Base-by-base conservation (phyloP, 2,113 vertebrate genomes). In the Manacus vitellinus region DNA sequence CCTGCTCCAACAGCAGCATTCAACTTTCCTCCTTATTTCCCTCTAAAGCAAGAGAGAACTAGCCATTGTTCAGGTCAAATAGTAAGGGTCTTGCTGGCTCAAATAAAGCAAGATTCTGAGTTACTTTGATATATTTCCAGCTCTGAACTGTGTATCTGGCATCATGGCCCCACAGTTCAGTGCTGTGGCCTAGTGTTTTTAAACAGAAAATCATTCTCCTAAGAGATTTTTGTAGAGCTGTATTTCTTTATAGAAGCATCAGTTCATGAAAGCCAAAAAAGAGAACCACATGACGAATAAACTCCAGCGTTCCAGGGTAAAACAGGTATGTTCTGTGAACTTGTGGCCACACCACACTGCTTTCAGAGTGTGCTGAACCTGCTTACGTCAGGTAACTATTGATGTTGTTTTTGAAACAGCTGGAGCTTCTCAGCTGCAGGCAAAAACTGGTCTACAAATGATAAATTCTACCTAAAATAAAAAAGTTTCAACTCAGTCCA, bases 1-100 rank as follows among this genome's bases (percentile, higher is more conserved):
- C 91, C 97, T 97, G 82, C 88, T 93, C 58, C 56, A 94, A 67
- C 92, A 92, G 73, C 94, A 91, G 72, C n/a, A 9, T 75, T 85
- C 39, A 78, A 7, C n/a, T 67, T 77, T 59, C 37, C n/a, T 68
- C 58, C 74, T 87, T 7, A 18, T 37, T 91, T 46, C 41, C 28
- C 47, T 70, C 56, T 13, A 62, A 84, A 78, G n/a, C 18, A 72
- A 31, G 39, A 72, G 46, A 21, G 6, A 91, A 62, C 31, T 46
- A 61, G 37, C 56, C 1, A 0, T 44, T 47, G 7, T 11, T 76
- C 51, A 37, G 41, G 61, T 75, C 39, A 44, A 52, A 33, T 2
- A 3, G 22, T 67, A 65, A 66, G 49, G 16, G 14, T 67, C 63
- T 55, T 74, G 20, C 55, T 86, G 72, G 52, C 59, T 91, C 24